Conservation (phyloP, 2,113 vertebrate species). For the Larimichthys crocea region DNA sequence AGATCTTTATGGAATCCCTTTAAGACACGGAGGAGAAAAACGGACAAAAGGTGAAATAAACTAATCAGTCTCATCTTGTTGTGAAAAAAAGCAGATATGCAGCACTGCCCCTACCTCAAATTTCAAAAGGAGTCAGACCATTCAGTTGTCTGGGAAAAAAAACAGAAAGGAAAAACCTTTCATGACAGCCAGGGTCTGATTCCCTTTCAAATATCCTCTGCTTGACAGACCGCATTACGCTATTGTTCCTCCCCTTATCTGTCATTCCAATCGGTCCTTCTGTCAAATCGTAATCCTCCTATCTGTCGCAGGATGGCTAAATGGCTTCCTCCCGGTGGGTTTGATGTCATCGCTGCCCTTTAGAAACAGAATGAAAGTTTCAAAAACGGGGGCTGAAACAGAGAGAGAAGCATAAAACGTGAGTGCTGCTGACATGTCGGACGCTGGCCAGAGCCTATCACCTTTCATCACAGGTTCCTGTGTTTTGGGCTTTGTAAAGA, state of each 20-base stretch:
- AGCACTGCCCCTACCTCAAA: constrained; percentile 6
- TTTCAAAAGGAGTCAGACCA: constrained; percentile 44
- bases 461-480: constrained; percentile 32
- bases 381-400: constrained; percentile 25
- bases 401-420: constrained; percentile 15
- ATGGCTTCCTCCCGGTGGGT: constrained; percentile 54
- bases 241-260: constrained; percentile 70
- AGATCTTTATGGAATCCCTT: neutral
- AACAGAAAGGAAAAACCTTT: constrained; percentile 43
- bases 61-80: constrained; percentile 1
- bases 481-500: constrained; percentile 12
- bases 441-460: constrained; percentile 6
- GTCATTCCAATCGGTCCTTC: constrained; percentile 56
- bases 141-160: constrained; percentile 45
- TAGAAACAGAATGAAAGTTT: constrained; percentile 53
- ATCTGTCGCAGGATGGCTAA: constrained; percentile 59
- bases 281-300: constrained; percentile 66
- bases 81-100: constrained; percentile 18
- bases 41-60: neutral
- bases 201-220: constrained; percentile 63
- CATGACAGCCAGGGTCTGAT: constrained; percentile 58
- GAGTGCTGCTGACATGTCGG: constrained; percentile 45
- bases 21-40: neutral
- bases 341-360: constrained; percentile 71
- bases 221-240: constrained; percentile 58